Conservation (phyloP, 2,888 invertebrate genomes). For the Melinaea menophilus region DNA sequence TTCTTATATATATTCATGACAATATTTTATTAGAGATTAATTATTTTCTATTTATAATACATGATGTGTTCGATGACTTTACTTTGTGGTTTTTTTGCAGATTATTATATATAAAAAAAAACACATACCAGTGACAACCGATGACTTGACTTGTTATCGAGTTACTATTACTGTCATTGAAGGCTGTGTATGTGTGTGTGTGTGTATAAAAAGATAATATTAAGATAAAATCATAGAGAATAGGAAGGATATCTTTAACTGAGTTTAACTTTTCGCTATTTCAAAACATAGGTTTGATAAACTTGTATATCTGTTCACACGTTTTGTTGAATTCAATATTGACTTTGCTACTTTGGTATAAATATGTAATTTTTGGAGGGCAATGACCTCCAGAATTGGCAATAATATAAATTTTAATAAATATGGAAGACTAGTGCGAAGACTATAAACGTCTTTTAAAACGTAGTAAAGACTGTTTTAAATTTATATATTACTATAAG, state of each 20-base stretch:
- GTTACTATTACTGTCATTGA: constrained; percentile 8
- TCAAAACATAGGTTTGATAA: too few relatives aligned
- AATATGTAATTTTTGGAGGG: neutral
- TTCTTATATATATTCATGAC: neutral
- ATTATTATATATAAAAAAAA: neutral
- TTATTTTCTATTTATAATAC: constrained; percentile 12
- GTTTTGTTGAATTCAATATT: constrained; percentile 1
- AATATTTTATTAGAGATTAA: neutral
- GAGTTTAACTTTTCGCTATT: neutral
- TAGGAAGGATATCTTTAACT: neutral
- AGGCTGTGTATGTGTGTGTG: neutral
- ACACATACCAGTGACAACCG: neutral
- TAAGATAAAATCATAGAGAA: constrained; percentile 12
- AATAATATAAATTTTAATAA: too few relatives aligned
- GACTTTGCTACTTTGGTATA: neutral
- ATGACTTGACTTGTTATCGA: constrained; percentile 2
- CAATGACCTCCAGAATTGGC: constrained; percentile 8
- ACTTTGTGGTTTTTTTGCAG: constrained; percentile 11
- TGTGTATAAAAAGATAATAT: constrained; percentile 8
- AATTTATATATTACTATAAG: neutral
- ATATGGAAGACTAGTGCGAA: neutral
- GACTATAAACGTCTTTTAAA: neutral
- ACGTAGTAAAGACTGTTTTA: neutral
- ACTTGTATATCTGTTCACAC: too few relatives aligned
- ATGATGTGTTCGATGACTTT: constrained; percentile 9